Conservation (phyloP, 2,797 vertebrate species). For the Pogonophryne albipinna region DNA sequence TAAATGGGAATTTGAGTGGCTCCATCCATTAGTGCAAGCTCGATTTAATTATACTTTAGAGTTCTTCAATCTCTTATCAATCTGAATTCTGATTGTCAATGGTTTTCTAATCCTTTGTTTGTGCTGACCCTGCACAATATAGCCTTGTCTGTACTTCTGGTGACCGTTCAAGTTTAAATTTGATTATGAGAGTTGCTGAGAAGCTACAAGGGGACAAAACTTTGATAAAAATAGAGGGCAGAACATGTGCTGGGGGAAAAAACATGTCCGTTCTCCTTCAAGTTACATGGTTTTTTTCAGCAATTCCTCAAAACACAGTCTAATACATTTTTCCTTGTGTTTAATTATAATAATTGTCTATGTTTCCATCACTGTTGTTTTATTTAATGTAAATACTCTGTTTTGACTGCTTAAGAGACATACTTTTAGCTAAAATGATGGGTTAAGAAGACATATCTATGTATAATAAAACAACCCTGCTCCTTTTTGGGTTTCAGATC, state of each 20-base stretch:
- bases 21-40: no score
- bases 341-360: constrained; percentile 1
- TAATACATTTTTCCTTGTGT: constrained; percentile 15
- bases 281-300: background rate
- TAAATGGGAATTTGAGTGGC: background rate
- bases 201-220: background rate
- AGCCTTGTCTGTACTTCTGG: background rate
- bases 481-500: constrained; percentile 57
- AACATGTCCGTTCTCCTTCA: background rate
- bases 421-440: constrained; percentile 59
- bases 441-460: constrained; percentile 39
- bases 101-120: background rate
- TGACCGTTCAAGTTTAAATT: background rate
- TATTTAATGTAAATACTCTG: constrained; percentile 34
- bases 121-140: background rate
- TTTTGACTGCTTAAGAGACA: constrained; percentile 15
- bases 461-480: constrained; percentile 52
- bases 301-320: background rate
- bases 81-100: background rate
- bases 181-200: background rate
- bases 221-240: background rate
- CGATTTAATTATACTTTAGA: background rate
- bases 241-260: background rate
- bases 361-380: background rate
- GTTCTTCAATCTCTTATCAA: background rate